Evolutionary conservation across 2,797 vertebrate species (phyloP).

Genomic region (Synanceia verrucosa): DNA sequence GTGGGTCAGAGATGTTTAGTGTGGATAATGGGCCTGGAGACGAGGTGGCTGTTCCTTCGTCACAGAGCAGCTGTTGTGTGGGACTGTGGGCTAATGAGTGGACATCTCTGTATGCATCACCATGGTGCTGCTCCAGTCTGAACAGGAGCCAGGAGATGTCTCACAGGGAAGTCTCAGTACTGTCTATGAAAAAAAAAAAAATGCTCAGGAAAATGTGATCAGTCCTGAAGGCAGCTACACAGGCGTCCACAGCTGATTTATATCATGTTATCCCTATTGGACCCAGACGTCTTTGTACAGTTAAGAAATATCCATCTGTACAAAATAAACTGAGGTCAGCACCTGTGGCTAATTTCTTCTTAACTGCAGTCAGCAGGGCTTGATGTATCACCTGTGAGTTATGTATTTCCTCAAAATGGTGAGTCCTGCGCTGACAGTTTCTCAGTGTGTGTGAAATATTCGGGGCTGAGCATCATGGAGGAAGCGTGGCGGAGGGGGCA

Average conservation of each 20-base stretch:
- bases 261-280: slow-evolving; percentile 18
- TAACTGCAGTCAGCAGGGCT: slow-evolving; percentile 31
- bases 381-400: slow-evolving; percentile 54
- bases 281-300: slow-evolving; percentile 10
- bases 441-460: slow-evolving; percentile 56
- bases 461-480: slow-evolving; percentile 50
- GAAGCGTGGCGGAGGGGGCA: slow-evolving; percentile 53
- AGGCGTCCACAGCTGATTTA: slow-evolving; percentile 22
- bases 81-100: slow-evolving; percentile 80
- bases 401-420: slow-evolving; percentile 45
- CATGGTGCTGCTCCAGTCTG: slow-evolving; percentile 62
- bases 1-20: slow-evolving; percentile 67
- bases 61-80: slow-evolving; percentile 82
- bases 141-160: slow-evolving; percentile 56
- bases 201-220: neutral
- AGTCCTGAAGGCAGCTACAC: neutral
- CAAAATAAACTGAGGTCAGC: neutral
- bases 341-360: slow-evolving; percentile 58
- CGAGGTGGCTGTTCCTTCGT: slow-evolving; percentile 70
- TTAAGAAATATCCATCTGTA: slow-evolving; percentile 14
- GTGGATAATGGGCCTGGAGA: slow-evolving; percentile 71
- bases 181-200: slow-evolving; percentile 5
- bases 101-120: slow-evolving; percentile 74
- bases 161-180: slow-evolving; percentile 47
- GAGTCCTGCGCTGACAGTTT: slow-evolving; percentile 49